These are phyloP conservation scores for Acholoe squamosa DNA, from an alignment of 2,888 invertebrate genomes.

Conservation along the genomic window DNA sequence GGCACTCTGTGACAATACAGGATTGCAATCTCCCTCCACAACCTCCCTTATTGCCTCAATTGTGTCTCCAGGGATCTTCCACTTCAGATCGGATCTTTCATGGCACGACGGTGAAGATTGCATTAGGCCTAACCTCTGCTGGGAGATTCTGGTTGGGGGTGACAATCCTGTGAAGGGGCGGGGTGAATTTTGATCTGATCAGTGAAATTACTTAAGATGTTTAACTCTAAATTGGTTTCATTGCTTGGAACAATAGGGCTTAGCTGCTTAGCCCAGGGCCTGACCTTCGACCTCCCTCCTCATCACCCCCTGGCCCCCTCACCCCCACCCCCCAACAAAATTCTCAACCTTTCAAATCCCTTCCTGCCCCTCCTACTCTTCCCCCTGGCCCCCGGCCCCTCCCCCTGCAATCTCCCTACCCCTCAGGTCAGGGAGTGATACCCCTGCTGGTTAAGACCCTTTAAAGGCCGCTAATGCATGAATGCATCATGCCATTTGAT, in stretches of 20 bases:
- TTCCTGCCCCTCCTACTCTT: neutral
- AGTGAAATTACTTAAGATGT: slow-evolving; percentile 35
- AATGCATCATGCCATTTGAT: too few species aligned
- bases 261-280: neutral
- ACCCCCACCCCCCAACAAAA: neutral
- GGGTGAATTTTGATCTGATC: neutral
- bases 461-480: too few species aligned
- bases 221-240: slow-evolving; percentile 37
- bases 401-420: neutral
- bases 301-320: neutral
- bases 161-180: neutral
- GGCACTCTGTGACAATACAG: too few species aligned
- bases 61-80: too few species aligned
- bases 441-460: too few species aligned
- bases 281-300: neutral
- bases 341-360: neutral
- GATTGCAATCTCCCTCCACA: too few species aligned
- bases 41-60: too few species aligned
- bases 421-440: too few species aligned
- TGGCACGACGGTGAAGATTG: neutral
- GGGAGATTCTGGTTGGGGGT: neutral
- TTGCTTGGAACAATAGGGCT: slow-evolving; percentile 14
- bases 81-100: neutral
- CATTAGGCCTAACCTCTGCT: neutral
- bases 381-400: neutral